Percentiles rank a stretch among this genome's conserved stretches.
Evolutionary conservation across 2,797 vertebrate species (phyloP).

Genomic region (Gadopsis bispinosus): DNA sequence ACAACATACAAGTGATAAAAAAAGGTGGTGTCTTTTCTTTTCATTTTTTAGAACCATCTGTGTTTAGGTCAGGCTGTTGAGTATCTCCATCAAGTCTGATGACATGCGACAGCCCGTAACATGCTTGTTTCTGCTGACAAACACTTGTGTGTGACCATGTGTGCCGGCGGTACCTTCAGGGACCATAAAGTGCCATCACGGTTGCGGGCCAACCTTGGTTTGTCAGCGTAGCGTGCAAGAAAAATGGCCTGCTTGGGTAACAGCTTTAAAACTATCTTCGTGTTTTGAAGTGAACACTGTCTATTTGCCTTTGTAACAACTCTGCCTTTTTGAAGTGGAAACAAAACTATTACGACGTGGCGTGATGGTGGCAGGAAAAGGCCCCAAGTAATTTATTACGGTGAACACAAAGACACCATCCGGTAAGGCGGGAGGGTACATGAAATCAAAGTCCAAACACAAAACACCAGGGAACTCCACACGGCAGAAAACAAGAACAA

Average conservation of each 20-base stretch:
- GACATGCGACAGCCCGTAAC: constrained; percentile 59
- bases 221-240: constrained; percentile 40
- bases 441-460: too few species aligned
- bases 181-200: constrained; percentile 60
- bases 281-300: not conserved
- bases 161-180: constrained; percentile 59
- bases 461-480: too few species aligned
- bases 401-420: too few species aligned
- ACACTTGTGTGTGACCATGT: constrained; percentile 61
- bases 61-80: constrained; percentile 39
- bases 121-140: constrained; percentile 65
- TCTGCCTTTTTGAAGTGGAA: not conserved
- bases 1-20: not conserved
- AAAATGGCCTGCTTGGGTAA: constrained; percentile 23
- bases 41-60: constrained; percentile 30
- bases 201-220: constrained; percentile 52
- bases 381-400: too few species aligned
- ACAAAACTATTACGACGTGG: not conserved
- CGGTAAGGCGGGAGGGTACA: too few species aligned
- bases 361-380: too few species aligned
- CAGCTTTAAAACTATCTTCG: not conserved
- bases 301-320: constrained; percentile 1
- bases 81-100: constrained; percentile 65
- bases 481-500: too few species aligned
- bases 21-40: constrained; percentile 13